Evolutionary conservation across 1,140 invertebrate genomes (phyloP), one percentile per base, ranked within the genome.

Genomic region (Megalonaias nervosa): DNA sequence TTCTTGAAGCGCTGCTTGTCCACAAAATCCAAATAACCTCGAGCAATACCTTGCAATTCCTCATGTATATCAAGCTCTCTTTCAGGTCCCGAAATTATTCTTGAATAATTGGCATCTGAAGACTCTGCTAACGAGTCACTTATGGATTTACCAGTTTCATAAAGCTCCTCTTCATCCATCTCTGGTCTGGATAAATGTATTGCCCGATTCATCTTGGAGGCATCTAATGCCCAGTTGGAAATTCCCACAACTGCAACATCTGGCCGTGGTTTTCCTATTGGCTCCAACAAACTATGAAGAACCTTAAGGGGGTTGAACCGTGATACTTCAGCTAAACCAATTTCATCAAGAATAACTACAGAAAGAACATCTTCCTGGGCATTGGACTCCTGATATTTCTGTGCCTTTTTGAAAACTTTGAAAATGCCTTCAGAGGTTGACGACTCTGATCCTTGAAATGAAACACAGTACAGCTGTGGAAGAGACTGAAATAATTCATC

Each of bases 191-290:
- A 81, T 9, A 86, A 68, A 31, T 31, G 26, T 1, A 31, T 31
- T 31, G 26, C 26, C 26, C 26, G 1, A 31, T 31, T 31, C 26
- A 61, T 86, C 71, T 86, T 86, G 5, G 85, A 84, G 14, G 84
- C 81, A 81, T 87, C 85, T 16, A 87, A 67, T n/a, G 84, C 74
- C 85, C 85, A 87, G 59, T 87, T 87, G n/a, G 84, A 86, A 6
- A 87, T 83, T 5, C 85, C 85, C 57, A 87, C 80, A 65, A 86
- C 79, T 64, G 84, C 84, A 23, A 85, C 81, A 73, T 81, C 74
- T 70, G 75, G 75, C 1, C 31, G n/a, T 15, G 23, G 26, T 68
- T 64, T 73, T 13, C 68, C 72, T 21, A 66, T 80, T 16, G 77
- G 68, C 67, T 86, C 85, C n/a, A 86, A 62, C n/a, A 85, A 57